Conservation (phyloP, 2,113 vertebrate species). For the Pachypanchax playfairii region DNA sequence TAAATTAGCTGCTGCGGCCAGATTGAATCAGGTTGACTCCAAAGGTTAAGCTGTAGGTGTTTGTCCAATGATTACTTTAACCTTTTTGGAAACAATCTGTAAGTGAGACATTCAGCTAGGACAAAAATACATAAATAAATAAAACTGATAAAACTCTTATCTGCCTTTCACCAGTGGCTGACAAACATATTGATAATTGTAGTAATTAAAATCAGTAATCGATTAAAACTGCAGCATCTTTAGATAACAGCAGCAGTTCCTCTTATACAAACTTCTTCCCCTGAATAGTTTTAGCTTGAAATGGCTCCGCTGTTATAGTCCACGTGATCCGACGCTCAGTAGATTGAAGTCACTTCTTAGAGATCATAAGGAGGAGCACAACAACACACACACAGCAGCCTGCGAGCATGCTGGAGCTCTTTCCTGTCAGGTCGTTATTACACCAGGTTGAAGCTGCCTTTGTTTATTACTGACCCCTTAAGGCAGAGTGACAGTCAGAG, state of each 20-base stretch:
- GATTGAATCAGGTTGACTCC: too few species aligned
- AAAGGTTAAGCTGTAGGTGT: too few species aligned
- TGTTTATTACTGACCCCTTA: conserved; percentile 64
- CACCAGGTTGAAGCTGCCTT: conserved; percentile 41
- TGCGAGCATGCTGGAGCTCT: conserved; percentile 19
- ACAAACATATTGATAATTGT: too few species aligned
- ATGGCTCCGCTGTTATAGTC: conserved; percentile 30
- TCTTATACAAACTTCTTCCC: too few species aligned
- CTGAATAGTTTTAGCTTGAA: conserved; percentile 23
- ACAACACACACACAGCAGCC: neutral
- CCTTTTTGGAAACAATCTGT: too few species aligned
- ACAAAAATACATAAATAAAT: too few species aligned
- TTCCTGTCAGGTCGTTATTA: conserved; percentile 56
- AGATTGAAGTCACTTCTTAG: conserved; percentile 40
- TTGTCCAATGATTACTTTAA: too few species aligned
- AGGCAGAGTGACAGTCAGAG: conserved; percentile 63
- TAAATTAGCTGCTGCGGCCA: too few species aligned
- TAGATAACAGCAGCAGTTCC: neutral
- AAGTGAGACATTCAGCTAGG: too few species aligned
- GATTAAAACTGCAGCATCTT: neutral
- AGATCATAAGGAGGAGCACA: conserved; percentile 16
- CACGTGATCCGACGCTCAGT: conserved; percentile 36
- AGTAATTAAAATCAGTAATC: too few species aligned
- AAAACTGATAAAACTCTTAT: too few species aligned
- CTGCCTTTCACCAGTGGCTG: too few species aligned